These are phyloP conservation scores for Epinephelus lanceolatus DNA, from an alignment of 2,113 vertebrate species.

Conservation along the genomic window DNA sequence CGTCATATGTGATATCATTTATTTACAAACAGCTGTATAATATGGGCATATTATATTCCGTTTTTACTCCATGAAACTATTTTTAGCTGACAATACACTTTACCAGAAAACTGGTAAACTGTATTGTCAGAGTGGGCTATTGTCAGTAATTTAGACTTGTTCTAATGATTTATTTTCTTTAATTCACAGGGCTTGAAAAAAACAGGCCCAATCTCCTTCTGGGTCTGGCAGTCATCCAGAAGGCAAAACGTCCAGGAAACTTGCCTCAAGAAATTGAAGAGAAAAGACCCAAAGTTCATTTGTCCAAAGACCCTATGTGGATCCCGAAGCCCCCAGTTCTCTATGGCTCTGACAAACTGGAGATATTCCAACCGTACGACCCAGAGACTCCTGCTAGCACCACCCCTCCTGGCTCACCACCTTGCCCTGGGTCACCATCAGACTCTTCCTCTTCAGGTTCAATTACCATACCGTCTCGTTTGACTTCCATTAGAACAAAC, in stretches of 20 bases:
- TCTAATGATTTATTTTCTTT: constrained; percentile 3
- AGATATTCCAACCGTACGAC: constrained; percentile 83
- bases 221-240: constrained; percentile 94
- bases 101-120: no score
- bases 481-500: constrained; percentile 68
- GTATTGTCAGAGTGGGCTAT: no score
- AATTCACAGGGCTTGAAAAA: constrained; percentile 91
- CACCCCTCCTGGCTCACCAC: constrained; percentile 87
- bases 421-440: constrained; percentile 77
- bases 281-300: constrained; percentile 85
- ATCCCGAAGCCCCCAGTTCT: constrained; percentile 78
- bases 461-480: constrained; percentile 73
- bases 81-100: no score
- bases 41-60: no score
- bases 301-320: constrained; percentile 81
- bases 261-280: constrained; percentile 86
- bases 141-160: background rate
- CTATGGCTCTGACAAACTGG: constrained; percentile 84
- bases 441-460: constrained; percentile 79
- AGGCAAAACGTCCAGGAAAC: constrained; percentile 85
- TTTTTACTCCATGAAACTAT: no score
- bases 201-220: constrained; percentile 95
- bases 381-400: constrained; percentile 78
- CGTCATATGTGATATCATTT: no score
- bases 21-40: no score